Conservation (phyloP, 2,797 vertebrate species). For the Scyliorhinus canicula region DNA sequence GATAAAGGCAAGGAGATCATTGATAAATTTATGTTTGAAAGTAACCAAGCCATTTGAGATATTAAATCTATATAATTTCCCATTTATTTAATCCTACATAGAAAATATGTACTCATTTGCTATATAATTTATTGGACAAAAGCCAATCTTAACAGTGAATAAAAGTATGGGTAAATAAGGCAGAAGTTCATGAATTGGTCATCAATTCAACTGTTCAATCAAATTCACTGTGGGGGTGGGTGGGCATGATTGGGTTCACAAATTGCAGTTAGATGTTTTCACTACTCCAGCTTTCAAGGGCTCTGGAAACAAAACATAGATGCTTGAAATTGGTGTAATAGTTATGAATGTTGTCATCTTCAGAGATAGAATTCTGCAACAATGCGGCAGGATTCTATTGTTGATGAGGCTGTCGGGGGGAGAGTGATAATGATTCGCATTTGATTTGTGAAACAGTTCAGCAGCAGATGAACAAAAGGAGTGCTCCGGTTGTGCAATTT, state of each 20-base stretch:
- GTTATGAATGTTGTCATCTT: conserved; percentile 16
- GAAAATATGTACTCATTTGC: not conserved
- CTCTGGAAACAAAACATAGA: not conserved
- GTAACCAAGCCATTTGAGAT: not conserved
- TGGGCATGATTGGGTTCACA: not conserved
- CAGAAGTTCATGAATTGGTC: not conserved
- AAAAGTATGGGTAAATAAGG: not conserved
- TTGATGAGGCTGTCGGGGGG: not conserved
- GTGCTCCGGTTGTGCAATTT: conserved; percentile 6
- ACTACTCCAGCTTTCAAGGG: not conserved
- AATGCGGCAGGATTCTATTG: conserved; percentile 10
- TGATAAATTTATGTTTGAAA: not conserved
- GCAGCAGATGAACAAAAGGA: conserved; percentile 5
- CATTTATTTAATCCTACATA: not conserved
- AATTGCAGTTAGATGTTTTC: conserved; percentile 25
- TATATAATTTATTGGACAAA: not conserved
- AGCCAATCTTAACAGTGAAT: not conserved
- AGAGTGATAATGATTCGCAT: not conserved
- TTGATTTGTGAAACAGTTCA: conserved; percentile 38
- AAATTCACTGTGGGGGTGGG: not conserved
- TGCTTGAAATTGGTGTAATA: conserved; percentile 1
- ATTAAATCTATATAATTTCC: not conserved
- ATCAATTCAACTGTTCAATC: not conserved
- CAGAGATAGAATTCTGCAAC: not conserved
- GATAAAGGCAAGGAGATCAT: not conserved